Base-by-base conservation (phyloP, 2,888 invertebrate species). In the Thymelicus acteon region DNA sequence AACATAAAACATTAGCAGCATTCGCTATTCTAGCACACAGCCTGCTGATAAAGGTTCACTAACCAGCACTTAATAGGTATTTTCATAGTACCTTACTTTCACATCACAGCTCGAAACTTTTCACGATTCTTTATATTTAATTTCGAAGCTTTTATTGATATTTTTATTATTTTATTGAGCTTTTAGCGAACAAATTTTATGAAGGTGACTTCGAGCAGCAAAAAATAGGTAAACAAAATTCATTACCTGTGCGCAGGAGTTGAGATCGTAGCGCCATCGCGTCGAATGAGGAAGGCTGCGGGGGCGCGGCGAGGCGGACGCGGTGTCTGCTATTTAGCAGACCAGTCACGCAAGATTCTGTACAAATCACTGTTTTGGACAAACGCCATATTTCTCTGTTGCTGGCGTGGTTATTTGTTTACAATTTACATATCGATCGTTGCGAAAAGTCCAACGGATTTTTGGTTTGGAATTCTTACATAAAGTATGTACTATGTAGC, bases 241-340 rank as follows among this genome's bases (percentile, higher is more conserved):
- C 5, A 81, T 84, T 83, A 93, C 93, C 88, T 81, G 82, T 87
- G 88, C 92, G 91, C 86, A 92, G 88, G 87, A 92, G 91, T 87
- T 85, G 86, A 73, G 91, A 83, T 78, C 91, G 89, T 75, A 90
- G 82, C 78, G 92, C 90, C 93, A 93, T 93, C 72, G 82, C 87
- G 89, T 75, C 80, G 88, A 92, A 89, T 91, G 90, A 84, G 78
- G 86, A 86, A 85, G 84, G 72, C 73, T 72, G 78, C 73, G 75
- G 75, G 75, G 66, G 67, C 79, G 67, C 71, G 68, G 69, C 72
- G 67, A 48, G 72, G 74, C 72, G 71, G 71, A 72, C 72, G n/a
- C 77, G 77, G 79, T 49, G 48, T n/a, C 83, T 81, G 75, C 79
- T 84, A 2, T 31, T 31, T 84, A 78, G 77, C 77, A 83, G 79